Evolutionary conservation across 2,113 vertebrate genomes (phyloP).

Genomic region (Tor tambroides): DNA sequence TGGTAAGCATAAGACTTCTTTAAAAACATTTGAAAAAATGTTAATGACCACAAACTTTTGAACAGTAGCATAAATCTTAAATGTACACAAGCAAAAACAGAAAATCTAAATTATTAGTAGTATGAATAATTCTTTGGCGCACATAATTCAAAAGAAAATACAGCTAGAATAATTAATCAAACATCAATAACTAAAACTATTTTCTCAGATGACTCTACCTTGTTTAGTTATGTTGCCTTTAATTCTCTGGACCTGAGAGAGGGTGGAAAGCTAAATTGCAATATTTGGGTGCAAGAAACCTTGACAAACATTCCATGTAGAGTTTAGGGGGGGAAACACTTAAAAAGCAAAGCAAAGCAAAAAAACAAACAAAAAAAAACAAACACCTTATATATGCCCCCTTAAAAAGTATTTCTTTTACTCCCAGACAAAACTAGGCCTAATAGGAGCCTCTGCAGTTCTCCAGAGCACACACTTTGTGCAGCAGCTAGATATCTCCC

Average conservation of each 20-base stretch:
- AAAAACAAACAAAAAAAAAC: not conserved
- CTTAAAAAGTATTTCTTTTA: not conserved
- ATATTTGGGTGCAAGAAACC: not conserved
- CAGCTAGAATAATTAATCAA: not conserved
- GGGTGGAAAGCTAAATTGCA: not conserved
- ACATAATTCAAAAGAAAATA: not conserved
- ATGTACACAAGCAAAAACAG: not conserved
- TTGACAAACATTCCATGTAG: not conserved
- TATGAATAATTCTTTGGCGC: not conserved
- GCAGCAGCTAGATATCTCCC: constrained; percentile 21
- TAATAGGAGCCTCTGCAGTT: not conserved
- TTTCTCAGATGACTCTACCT: not conserved
- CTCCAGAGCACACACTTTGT: not conserved
- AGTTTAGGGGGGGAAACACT: too few relatives aligned
- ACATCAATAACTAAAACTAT: not conserved
- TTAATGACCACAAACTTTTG: not conserved
- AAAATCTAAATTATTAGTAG: not conserved
- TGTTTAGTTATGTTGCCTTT: not conserved
- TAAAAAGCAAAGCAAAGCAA: not conserved
- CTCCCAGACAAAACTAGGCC: constrained; percentile 26
- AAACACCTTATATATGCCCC: not conserved
- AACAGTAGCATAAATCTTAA: not conserved
- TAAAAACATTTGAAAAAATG: not conserved
- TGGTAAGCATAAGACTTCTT: not conserved
- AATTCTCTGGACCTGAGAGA: not conserved